These are phyloP conservation scores for Megathymus violae DNA, from an alignment of 1,140 invertebrate species.

Conservation along the genomic window DNA sequence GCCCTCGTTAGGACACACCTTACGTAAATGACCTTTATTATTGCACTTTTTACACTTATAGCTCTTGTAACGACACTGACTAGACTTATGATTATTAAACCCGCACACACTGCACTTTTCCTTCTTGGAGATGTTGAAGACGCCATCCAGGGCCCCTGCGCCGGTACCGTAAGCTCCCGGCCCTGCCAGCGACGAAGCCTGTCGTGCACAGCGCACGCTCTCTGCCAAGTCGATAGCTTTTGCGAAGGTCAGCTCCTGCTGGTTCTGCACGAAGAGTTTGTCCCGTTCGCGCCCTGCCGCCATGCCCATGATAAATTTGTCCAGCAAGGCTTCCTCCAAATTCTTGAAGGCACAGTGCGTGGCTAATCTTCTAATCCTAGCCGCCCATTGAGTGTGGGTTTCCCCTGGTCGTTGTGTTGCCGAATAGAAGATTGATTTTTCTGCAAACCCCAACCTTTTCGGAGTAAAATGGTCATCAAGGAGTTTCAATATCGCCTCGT, in stretches of 20 bases:
- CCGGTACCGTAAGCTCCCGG: not conserved
- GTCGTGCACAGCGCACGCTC: slow-evolving; percentile 7
- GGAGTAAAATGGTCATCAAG: slow-evolving; percentile 9
- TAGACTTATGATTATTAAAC: slow-evolving; percentile 32
- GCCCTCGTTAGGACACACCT: slow-evolving; percentile 10
- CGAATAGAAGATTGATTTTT: slow-evolving; percentile 8
- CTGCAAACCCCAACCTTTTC: slow-evolving; percentile 5
- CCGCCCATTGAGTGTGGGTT: slow-evolving; percentile 22
- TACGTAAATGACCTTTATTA: slow-evolving; percentile 50
- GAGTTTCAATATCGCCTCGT: slow-evolving; percentile 8
- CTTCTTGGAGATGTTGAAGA: slow-evolving; percentile 12
- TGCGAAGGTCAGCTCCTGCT: not conserved
- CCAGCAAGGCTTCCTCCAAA: too few relatives aligned
- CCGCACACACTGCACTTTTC: slow-evolving; percentile 38
- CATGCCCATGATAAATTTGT: too few relatives aligned
- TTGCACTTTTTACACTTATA: slow-evolving; percentile 36
- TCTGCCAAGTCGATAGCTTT: slow-evolving; percentile 8
- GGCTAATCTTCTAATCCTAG: slow-evolving; percentile 5
- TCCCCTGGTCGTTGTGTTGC: slow-evolving; percentile 7
- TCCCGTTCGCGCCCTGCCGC: too few relatives aligned
- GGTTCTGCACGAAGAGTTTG: not conserved
- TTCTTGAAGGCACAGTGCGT: slow-evolving; percentile 2
- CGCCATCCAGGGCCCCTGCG: not conserved
- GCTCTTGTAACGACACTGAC: slow-evolving; percentile 31
- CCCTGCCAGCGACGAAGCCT: slow-evolving; percentile 12